Evolutionary conservation across 2,113 vertebrate genomes (phyloP), one percentile per base, ranked within the genome.

Genomic region (Labeo rohita): DNA sequence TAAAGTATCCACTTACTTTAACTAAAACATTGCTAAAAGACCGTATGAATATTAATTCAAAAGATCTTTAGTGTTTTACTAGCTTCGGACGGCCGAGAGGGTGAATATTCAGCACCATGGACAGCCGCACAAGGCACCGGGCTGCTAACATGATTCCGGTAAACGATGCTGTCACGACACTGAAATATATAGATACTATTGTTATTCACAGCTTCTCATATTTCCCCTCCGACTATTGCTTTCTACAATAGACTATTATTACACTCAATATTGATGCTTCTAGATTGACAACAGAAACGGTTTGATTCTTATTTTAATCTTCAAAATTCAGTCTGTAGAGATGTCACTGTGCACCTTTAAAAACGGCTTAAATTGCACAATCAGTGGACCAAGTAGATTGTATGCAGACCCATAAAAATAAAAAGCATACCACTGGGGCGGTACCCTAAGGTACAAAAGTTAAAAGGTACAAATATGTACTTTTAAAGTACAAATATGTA

Each of bases 51-150:
- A 12, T 16, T 13, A 6, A 4, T 28, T 23, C 39, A 9, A 65
- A 65, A 63, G 0, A 23, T 8, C 3, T 79, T 23, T 56, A 12
- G 2, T 21, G 16, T 13, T 11, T 8, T 76, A 28, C 54, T 13
- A n/a, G 36, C 72, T 13, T 23, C 4, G 74, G 56, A 61, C 21
- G 56, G 3, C 56, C 56, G 21, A 61, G 18, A 61, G 56, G 7
- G 47, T 9, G 11, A 28, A 18, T 54, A 23, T 50, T 89, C 90
- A 91, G 89, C 3, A 91, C 91, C 85, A 73, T 70, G 90, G 89
- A 90, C 80, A 90, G 90, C 89, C n/a, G 43, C 84, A 61, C 56
- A 61, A 61, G 56, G 21, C 56, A 18, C 56, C 18, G 2, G 56
- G 21, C 56, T 61, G 21, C 21, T n/a, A 8, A n/a, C 21, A n/a